These are phyloP conservation scores for Ischnus inquisitorius DNA, from an alignment of 2,888 invertebrate genomes.

Conservation along the genomic window DNA sequence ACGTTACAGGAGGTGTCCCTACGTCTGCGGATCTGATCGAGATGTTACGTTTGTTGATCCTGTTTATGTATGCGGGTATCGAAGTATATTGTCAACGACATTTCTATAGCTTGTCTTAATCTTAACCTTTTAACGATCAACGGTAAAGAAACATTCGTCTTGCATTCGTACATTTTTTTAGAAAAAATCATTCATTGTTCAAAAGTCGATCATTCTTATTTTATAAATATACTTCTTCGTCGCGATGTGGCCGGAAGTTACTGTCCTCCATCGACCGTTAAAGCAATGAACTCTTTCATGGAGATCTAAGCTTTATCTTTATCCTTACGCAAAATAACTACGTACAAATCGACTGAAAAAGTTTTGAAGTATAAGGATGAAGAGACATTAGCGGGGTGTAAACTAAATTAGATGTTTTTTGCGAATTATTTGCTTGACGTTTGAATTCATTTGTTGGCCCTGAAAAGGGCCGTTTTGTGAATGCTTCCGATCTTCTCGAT, in stretches of 20 bases:
- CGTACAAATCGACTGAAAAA: background rate
- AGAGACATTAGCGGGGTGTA: too few relatives aligned
- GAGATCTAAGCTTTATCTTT: background rate
- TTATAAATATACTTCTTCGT: too few relatives aligned
- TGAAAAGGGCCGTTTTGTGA: conserved; percentile 63
- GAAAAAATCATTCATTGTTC: too few relatives aligned
- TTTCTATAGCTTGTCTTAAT: background rate
- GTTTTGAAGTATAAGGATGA: background rate
- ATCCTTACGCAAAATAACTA: background rate
- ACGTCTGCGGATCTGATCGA: too few relatives aligned
- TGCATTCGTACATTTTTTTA: too few relatives aligned
- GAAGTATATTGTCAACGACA: background rate
- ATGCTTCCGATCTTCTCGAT: conserved; percentile 6
- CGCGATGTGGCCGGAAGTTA: too few relatives aligned
- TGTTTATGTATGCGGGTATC: background rate
- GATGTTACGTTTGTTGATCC: background rate
- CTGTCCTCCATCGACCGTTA: too few relatives aligned
- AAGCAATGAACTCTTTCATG: too few relatives aligned
- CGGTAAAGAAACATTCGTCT: too few relatives aligned
- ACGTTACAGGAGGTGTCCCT: background rate
- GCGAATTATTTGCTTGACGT: conserved; percentile 20
- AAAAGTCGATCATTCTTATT: too few relatives aligned
- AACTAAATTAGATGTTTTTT: background rate
- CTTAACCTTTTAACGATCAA: background rate
- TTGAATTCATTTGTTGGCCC: conserved; percentile 45